phyloP scores from a whole-genome alignment of 2,888 invertebrate species.

The Unio pictorum region DNA sequence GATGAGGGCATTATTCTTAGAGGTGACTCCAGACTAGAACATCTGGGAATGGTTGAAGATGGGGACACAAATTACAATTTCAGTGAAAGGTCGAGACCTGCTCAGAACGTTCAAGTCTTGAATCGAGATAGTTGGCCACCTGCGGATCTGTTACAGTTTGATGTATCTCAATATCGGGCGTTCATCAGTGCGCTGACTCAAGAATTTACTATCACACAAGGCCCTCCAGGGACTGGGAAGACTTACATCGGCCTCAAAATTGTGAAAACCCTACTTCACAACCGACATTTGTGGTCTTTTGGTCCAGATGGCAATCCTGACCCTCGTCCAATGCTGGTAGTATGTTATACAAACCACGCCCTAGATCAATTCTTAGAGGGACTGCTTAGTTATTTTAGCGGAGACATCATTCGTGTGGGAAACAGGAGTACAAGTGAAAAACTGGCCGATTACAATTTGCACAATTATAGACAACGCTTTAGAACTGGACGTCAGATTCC shows the following conservation, averaged over 20 bases:
- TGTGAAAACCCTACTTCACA: slow-evolving; percentile 77
- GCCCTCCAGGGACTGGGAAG: slow-evolving; percentile 91
- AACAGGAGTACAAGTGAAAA: slow-evolving; percentile 57
- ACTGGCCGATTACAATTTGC: slow-evolving; percentile 38
- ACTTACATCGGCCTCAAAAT: slow-evolving; percentile 86
- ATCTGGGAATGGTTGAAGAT: slow-evolving; percentile 16
- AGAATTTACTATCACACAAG: slow-evolving; percentile 68
- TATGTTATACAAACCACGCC: slow-evolving; percentile 71
- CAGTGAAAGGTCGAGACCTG: slow-evolving; percentile 22
- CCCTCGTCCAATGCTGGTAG: slow-evolving; percentile 66
- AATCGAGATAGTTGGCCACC: slow-evolving; percentile 28
- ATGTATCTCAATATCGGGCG: slow-evolving; percentile 62
- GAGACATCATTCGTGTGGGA: slow-evolving; percentile 63
- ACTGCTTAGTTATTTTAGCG: slow-evolving; percentile 53
- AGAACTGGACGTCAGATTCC: slow-evolving; percentile 24
- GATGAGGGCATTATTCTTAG: slow-evolving; percentile 33
- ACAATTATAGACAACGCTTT: slow-evolving; percentile 31
- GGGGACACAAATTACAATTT: slow-evolving; percentile 9
- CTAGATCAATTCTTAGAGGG: slow-evolving; percentile 71
- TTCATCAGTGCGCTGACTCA: slow-evolving; percentile 60
- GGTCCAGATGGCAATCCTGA: slow-evolving; percentile 22
- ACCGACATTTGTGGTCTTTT: slow-evolving; percentile 71
- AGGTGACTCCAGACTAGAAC: slow-evolving; percentile 19
- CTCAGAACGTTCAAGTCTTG: slow-evolving; percentile 14
- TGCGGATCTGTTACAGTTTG: slow-evolving; percentile 53